phyloP scores from a whole-genome alignment of 2,113 vertebrate species.

The Alethe castanea region DNA sequence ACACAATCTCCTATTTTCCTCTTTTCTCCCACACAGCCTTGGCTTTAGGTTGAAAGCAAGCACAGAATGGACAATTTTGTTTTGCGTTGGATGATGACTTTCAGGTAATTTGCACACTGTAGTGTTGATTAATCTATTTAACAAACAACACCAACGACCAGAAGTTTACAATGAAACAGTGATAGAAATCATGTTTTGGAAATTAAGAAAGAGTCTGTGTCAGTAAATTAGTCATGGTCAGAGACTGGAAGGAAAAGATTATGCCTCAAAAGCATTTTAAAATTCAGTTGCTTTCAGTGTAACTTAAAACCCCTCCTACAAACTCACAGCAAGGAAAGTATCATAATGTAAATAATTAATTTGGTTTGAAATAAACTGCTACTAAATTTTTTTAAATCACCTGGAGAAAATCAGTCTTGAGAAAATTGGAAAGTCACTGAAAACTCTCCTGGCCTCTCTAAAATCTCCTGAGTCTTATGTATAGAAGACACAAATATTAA shows the following conservation, averaged over 20 bases:
- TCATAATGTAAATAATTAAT: constrained; percentile 16
- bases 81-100: background rate
- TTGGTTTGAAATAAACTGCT: constrained; percentile 59
- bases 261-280: background rate
- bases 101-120: background rate
- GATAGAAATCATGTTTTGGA: background rate
- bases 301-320: background rate
- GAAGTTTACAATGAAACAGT: background rate
- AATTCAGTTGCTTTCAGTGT: background rate
- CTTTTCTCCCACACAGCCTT: background rate
- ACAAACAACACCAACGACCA: background rate
- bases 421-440: constrained; percentile 51
- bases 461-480: constrained; percentile 28
- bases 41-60: background rate
- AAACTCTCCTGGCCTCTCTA: constrained; percentile 8
- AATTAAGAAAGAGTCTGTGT: background rate
- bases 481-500: constrained; percentile 11
- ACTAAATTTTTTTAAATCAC: constrained; percentile 55
- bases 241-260: background rate
- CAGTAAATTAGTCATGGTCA: background rate
- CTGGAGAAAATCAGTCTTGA: constrained; percentile 53
- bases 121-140: background rate
- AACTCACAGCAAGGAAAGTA: background rate
- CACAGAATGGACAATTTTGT: background rate
- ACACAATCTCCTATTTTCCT: background rate